Evolutionary conservation across 1,140 invertebrate species (phyloP), one percentile per base, ranked within the genome.

Genomic region (Drosophila mayri): DNA sequence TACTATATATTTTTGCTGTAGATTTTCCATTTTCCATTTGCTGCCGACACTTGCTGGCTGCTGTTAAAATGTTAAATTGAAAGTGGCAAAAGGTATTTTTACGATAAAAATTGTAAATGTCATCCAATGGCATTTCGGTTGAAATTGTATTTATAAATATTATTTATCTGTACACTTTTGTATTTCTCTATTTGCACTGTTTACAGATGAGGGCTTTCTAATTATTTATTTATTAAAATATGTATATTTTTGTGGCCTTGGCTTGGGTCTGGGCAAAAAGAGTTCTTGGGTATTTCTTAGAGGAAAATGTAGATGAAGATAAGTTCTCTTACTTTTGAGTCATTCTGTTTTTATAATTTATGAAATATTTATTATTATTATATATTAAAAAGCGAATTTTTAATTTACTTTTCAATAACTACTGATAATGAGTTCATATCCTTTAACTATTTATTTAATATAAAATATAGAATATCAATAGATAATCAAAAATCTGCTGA

Each of bases 81-180:
- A 68, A 22, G 44, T 66, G 65, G 65, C 43, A 40, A 50, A 55
- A 67, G 65, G 77, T 83, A 79, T 83, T 82, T 82, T 78, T 49
- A 68, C 66, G 65, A 74, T 78, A 52, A 40, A 67, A 67, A 43
- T 67, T 16, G 46, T 67, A 67, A 50, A 37, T 67, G 65, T 68
- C 62, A 52, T 49, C 62, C 37, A 12, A 44, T n/a, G 44, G 37
- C 20, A 54, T 32, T 54, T 54, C 32, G 28, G 52, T 54, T 72
- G 65, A 81, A 65, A 63, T 65, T 43, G 28, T 63, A 62, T 62
- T 61, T 65, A 35, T 62, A 65, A 62, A 65, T 62, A 32, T 59
- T 58, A 40, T 63, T 63, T 63, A 58, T 58, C 22, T 37, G 49
- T 10, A 6, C 7, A 35, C 28, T 50, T 18, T 12, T n/a, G 3